Base-by-base conservation (phyloP, 30 jellyfish, hydroid and myxozoan species). In the Catostylus mosaicus region DNA sequence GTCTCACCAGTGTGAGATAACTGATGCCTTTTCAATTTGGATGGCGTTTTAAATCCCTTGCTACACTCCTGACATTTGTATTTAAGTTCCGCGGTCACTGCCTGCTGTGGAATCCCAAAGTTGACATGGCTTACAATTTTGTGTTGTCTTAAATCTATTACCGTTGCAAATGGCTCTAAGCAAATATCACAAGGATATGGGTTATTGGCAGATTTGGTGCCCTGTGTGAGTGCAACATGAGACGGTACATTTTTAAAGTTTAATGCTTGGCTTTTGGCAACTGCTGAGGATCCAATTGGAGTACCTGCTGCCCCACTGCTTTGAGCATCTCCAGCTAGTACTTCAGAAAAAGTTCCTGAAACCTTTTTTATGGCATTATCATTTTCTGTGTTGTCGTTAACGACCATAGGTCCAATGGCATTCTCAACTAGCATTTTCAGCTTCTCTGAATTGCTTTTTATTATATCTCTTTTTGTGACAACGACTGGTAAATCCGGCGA, bases 21-120 rank as follows among this genome's bases (percentile, higher is more conserved):
- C 51, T 24, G 51, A 54, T 81, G 91, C 32, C 91, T 37, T 30
- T 82, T 68, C 81, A 82, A 51, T 29, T 56, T 70, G 5, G 92
- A 82, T 11, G 82, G 92, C 5, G 80, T 82, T n/a, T 68, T 68
- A 48, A 82, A 68, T 23, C 92, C 81, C 34, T 82, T 82, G n/a
- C 57, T 36, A 75, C 92, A 82, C 75, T 70, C 92, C 12, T 74
- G 24, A 51, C 92, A 82, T 35, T 35, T 30, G 59, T 82, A 62
- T 46, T 60, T 71, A 67, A 23, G 45, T 9, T 74, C 79, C 33
- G 67, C 82, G 33, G 57, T 47, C 51, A 68, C 52, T 63, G 3
- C 23, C 32, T 43, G 67, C 43, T 30, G 75, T 18, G 54, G 81
- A 48, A 46, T 38, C 27, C 46, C 61, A 11, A 45, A 31, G 14